These are phyloP conservation scores for Epizoanthus stellaris DNA, from an alignment of 92 coral and sea anemone genomes.

Conservation along the genomic window DNA sequence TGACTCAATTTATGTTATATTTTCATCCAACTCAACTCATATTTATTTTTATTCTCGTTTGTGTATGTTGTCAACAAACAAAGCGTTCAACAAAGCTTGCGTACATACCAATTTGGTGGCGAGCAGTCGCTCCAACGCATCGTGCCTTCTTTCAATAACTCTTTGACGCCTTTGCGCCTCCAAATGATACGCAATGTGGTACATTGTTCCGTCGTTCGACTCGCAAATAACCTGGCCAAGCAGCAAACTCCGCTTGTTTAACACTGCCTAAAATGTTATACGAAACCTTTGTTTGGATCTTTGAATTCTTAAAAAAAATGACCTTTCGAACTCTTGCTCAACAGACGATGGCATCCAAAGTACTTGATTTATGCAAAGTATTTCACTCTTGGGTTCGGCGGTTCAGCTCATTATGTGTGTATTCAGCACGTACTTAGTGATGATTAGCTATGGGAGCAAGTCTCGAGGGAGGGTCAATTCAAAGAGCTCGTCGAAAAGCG, in stretches of 20 bases:
- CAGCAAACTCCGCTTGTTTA: background rate
- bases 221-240: background rate
- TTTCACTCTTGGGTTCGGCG: background rate
- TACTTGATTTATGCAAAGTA: slow-evolving; percentile 20
- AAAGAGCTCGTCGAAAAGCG: slow-evolving; percentile 15
- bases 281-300: slow-evolving; percentile 6
- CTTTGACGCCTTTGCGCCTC: slow-evolving; percentile 84
- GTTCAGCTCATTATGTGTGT: background rate
- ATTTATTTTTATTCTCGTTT: too few species aligned
- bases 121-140: slow-evolving; percentile 49
- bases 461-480: background rate
- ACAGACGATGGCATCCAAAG: slow-evolving; percentile 2
- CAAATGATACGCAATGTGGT: slow-evolving; percentile 72
- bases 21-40: too few species aligned
- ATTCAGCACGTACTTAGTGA: too few species aligned
- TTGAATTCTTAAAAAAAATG: background rate
- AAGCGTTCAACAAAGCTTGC: background rate
- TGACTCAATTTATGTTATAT: too few species aligned
- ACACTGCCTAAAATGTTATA: background rate
- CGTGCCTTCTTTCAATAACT: slow-evolving; percentile 66
- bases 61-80: too few species aligned
- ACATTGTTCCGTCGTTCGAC: slow-evolving; percentile 37
- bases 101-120: slow-evolving; percentile 31
- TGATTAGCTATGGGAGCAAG: too few species aligned
- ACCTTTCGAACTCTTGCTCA: slow-evolving; percentile 14